Evolutionary conservation across 1,140 invertebrate genomes (phyloP).

Genomic region (Chionoecetes opilio): DNA sequence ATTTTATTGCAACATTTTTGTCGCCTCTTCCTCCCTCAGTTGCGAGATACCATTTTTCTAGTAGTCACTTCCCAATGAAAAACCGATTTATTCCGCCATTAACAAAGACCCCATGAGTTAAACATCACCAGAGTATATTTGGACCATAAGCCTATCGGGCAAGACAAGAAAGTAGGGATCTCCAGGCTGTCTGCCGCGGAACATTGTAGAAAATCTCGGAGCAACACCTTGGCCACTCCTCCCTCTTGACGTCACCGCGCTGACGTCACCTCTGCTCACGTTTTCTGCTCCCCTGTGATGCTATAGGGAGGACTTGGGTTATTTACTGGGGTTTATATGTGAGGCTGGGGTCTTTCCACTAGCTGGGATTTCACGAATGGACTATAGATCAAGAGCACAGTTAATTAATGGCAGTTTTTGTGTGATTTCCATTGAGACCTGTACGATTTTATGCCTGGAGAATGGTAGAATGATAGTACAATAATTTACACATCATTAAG

Average conservation of each 20-base stretch:
- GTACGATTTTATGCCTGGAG: too few species aligned
- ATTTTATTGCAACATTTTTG: slow-evolving; percentile 63
- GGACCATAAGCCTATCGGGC: neutral
- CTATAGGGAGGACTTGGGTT: neutral
- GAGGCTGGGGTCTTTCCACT: too few species aligned
- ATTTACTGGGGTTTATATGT: neutral
- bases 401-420: too few species aligned
- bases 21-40: slow-evolving; percentile 24
- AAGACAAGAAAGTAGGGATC: neutral
- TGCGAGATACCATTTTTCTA: slow-evolving; percentile 2
- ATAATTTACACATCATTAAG: too few species aligned
- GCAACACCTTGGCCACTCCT: neutral
- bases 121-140: slow-evolving; percentile 25
- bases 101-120: slow-evolving; percentile 19
- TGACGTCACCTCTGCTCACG: slow-evolving; percentile 62
- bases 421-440: too few species aligned
- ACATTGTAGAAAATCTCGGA: slow-evolving; percentile 6
- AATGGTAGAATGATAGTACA: too few species aligned
- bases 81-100: neutral
- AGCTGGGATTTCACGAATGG: too few species aligned
- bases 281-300: slow-evolving; percentile 47
- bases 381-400: too few species aligned
- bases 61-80: neutral
- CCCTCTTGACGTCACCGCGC: slow-evolving; percentile 62
- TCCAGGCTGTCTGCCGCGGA: neutral